A percentile compares a stretch with the other conserved stretches of the same genome.
Evolutionary conservation across 2,113 vertebrate genomes (phyloP).

Genomic region (Leucosticte australis): DNA sequence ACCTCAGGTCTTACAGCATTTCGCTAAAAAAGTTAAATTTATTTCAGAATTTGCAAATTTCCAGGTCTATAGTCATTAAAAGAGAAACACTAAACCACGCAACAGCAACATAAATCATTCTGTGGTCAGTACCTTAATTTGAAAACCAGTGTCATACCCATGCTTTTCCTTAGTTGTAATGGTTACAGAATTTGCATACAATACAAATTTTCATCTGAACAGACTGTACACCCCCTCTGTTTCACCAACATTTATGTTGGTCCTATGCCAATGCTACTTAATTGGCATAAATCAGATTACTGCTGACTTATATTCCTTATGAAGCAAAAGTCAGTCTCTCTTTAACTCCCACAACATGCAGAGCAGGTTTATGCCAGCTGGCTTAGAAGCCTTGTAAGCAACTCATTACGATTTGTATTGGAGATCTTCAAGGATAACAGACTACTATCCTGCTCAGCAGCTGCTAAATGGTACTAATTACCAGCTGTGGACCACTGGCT

Average conservation of each 20-base stretch:
- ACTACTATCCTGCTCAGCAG: background rate
- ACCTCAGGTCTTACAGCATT: background rate
- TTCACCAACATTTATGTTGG: background rate
- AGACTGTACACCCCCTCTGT: background rate
- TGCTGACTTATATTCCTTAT: background rate
- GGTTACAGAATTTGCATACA: background rate
- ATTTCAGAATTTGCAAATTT: background rate
- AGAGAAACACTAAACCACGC: background rate
- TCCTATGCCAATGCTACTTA: background rate
- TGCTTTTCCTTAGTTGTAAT: background rate
- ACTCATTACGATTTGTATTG: background rate
- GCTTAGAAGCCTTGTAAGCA: background rate
- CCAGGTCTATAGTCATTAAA: background rate
- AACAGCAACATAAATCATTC: background rate
- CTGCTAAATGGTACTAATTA: constrained; percentile 33
- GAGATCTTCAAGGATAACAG: constrained; percentile 9
- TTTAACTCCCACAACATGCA: background rate
- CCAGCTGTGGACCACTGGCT: constrained; percentile 1
- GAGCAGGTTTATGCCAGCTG: background rate
- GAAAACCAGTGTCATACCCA: background rate
- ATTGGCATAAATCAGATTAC: constrained; percentile 29
- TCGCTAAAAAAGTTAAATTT: background rate
- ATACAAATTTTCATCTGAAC: constrained; percentile 4
- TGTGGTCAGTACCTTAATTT: background rate
- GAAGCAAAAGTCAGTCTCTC: background rate